Base-by-base conservation (phyloP, 2,888 invertebrate genomes). In the Zaprionus obscuricornis region DNA sequence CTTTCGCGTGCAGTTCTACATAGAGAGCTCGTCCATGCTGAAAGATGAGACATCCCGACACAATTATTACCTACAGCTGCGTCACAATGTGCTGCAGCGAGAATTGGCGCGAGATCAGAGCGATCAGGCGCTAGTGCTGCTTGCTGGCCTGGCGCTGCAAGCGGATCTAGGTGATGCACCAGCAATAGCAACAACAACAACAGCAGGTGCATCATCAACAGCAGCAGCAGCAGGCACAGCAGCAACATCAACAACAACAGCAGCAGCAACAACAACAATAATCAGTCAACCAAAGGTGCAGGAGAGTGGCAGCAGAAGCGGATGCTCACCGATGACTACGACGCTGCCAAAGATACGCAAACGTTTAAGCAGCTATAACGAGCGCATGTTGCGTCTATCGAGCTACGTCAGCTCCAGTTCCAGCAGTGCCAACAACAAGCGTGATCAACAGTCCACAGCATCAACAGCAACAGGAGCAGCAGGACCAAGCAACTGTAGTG, bases 1-100 rank as follows among this genome's bases (percentile, higher is more conserved):
- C 91, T 95, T 98, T 90, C 94, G 96, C 76, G 96, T 98, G 87
- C 96, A 97, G 91, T 97, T 96, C 91, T 97, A 97, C 91, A 95
- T 97, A 87, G 97, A 97, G 91, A 96, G 96, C 88, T 96, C 97
- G 64, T 93, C 96, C 82, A 93, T 97, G 71, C 92, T 97, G 88
- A 94, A 96, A 91, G 97, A 98, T 92, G 97, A 97, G 88, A 93
- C 96, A 78, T 96, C 97, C 49, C 93, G 97, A 58, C 96, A 97
- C 90, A 95, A 98, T 88, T 99, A 98, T 91, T 99, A 97, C 91
- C 92, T 97, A 83, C 98, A 99, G 92, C 92, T 99, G 89, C 95
- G 97, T 68, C 95, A 96, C 91, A 99, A 99, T 91, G 93, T 94
- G 67, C 92, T 93, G 64, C 92, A 93, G 59, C 92, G 94, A 88